Conservation (phyloP, 2,113 vertebrate genomes). For the Holacanthus passer region DNA sequence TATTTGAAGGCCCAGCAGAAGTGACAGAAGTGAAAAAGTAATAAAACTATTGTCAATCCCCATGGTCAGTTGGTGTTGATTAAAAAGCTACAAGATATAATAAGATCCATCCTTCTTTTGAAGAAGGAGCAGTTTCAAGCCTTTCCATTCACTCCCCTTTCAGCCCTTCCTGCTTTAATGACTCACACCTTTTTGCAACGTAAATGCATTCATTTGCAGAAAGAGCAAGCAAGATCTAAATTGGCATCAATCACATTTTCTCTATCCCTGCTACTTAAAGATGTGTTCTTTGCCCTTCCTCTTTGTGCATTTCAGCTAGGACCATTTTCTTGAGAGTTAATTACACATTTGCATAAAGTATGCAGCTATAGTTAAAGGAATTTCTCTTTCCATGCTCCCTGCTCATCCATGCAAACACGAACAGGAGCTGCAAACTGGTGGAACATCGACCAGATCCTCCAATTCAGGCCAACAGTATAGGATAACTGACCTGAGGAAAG, state of each 20-base stretch:
- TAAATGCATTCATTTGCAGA: slow-evolving; percentile 38
- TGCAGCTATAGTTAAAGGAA: not conserved
- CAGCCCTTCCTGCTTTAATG: slow-evolving; percentile 12
- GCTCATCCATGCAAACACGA: not conserved
- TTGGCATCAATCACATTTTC: slow-evolving; percentile 34
- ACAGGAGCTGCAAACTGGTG: not conserved
- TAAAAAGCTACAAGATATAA: not conserved
- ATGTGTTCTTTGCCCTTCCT: not conserved
- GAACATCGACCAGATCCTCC: not conserved
- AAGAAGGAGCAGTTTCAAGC: not conserved
- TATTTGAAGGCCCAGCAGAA: not conserved
- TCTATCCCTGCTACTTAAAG: slow-evolving; percentile 12
- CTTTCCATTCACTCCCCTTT: not conserved
- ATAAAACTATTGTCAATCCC: slow-evolving; percentile 1
- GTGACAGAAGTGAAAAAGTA: not conserved
- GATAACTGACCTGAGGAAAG: slow-evolving; percentile 4
- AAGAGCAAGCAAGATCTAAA: slow-evolving; percentile 23
- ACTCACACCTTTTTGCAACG: slow-evolving; percentile 19
- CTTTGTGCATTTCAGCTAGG: not conserved
- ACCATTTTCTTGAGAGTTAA: slow-evolving; percentile 4
- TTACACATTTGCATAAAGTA: not conserved
- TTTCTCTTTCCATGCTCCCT: no score
- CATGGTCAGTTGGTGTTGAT: not conserved
- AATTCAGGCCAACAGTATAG: not conserved
- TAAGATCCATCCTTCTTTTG: not conserved